Conservation (phyloP, 2,888 invertebrate genomes). For the Malacosoma neustria region DNA sequence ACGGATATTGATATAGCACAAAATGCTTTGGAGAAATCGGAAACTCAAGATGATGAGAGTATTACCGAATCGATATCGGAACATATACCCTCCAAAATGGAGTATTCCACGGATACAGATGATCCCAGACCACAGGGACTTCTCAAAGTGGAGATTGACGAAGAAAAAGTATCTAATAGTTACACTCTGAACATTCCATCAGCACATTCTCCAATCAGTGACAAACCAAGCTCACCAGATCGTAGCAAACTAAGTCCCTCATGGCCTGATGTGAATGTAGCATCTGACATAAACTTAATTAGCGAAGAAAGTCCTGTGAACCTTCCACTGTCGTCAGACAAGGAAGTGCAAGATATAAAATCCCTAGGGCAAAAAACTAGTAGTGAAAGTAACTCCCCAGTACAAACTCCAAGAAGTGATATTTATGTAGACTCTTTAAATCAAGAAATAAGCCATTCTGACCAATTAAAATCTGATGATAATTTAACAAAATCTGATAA, state of each 20-base stretch:
- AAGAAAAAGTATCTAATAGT: constrained; percentile 27
- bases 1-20: constrained; percentile 27
- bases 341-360: constrained; percentile 30
- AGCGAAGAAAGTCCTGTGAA: constrained; percentile 62
- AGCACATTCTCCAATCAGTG: constrained; percentile 29
- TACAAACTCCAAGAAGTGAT: constrained; percentile 40
- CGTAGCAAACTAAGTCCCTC: constrained; percentile 42
- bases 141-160: constrained; percentile 27
- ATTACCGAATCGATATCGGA: constrained; percentile 62
- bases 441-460: constrained; percentile 33
- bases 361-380: background rate
- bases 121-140: constrained; percentile 26
- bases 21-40: constrained; percentile 21
- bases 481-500: constrained; percentile 23
- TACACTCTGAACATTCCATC: constrained; percentile 31
- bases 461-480: constrained; percentile 23
- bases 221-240: constrained; percentile 35
- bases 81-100: constrained; percentile 52
- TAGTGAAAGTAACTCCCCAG: background rate
- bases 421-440: constrained; percentile 54
- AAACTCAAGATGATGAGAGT: constrained; percentile 33
- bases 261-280: constrained; percentile 44
- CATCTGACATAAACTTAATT: constrained; percentile 42
- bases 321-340: constrained; percentile 46
- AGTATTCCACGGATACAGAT: constrained; percentile 47